Evolutionary conservation across 2,888 invertebrate genomes (phyloP), one percentile per base, ranked within the genome.

Genomic region (Heliconius cydno): DNA sequence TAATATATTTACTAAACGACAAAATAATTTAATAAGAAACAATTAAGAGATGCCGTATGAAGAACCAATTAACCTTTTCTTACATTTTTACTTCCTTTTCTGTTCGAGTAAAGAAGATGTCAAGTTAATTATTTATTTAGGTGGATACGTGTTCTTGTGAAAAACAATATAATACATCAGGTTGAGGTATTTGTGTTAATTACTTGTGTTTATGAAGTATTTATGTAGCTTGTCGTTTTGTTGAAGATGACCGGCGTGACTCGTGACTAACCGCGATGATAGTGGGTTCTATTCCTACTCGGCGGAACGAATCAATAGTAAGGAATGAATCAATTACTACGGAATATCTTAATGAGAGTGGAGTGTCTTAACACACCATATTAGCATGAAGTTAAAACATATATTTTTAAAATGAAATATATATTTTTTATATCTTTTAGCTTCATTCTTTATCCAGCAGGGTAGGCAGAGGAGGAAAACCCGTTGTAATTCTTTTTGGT

Each of bases 91-190:
- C 10, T 41, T 46, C 65, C 65, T 75, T 75, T 75, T 75, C 63
- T 41, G 75, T 65, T 22, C 34, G 10, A 7, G 65, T 75, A 65
- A 75, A 75, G 41, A 75, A 75, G 75, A 75, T 41, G 65, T 75
- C 63, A 65, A 41, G n/a, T 30, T 65, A 38, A 74, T 38, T 46
- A 70, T n/a, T 22, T 41, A 41, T 25, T 25, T 25, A 25, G 25
- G 65, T n/a, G 10, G 22, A n/a, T 10, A n/a, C 10, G 41, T 74
- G n/a, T 65, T 65, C 46, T 46, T 41, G 22, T 34, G 13, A n/a
- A 34, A 34, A 34, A 72, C 5, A 72, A 30, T 52, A 57, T 52
- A 52, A 52, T 52, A 52, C 52, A 34, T 57, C 5, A n/a, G 7
- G 25, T 38, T 57, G 22, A 73, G 46, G 25, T 25, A 70, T 70